Evolutionary conservation across 2,888 invertebrate genomes (phyloP), one percentile per base, ranked within the genome.

Genomic region (Dasysyrphus tricinctus): DNA sequence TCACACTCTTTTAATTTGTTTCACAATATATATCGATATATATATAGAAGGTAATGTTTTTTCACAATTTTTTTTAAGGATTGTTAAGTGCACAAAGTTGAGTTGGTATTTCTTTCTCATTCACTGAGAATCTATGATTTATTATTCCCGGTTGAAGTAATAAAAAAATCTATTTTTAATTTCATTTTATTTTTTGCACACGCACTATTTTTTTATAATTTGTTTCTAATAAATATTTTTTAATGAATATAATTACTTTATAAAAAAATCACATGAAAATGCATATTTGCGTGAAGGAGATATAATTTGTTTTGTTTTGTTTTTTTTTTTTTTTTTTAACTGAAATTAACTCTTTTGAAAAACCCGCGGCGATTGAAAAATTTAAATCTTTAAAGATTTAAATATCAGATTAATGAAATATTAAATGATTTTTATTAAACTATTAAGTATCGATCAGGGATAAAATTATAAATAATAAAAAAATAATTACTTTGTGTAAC

Each of bases 151-250:
- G 34, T 37, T 39, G 9, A 16, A 34, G 37, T 65, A 65, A 72
- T 56, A 61, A 47, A 63, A 61, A 42, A 34, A 56, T 75, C 79
- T 74, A 80, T 80, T 80, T 49, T 42, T 74, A 74, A 74, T 39
- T 57, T 49, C 19, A 29, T 59, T 61, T 14, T 19, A 29, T 44
- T 39, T 49, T 80, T 80, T 80, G 80, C 80, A 80, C 75, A 69
- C 80, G 80, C 80, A 75, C 72, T 69, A 69, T 54, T 54, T 54
- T n/a, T 37, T 34, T 67, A 8, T 8, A 24, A 49, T 8, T 51
- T 39, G 54, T 24, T 54, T 19, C 24, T 37, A 8, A 32, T 24
- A 32, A 1, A 32, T 5, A 32, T 32, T 24, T 54, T 19, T 37
- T 37, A 14, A 32, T 24, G 11, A 16, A 14, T 14, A 42, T 12